phyloP scores from a whole-genome alignment of 2,888 invertebrate genomes.

The Drosophila pegasa region DNA sequence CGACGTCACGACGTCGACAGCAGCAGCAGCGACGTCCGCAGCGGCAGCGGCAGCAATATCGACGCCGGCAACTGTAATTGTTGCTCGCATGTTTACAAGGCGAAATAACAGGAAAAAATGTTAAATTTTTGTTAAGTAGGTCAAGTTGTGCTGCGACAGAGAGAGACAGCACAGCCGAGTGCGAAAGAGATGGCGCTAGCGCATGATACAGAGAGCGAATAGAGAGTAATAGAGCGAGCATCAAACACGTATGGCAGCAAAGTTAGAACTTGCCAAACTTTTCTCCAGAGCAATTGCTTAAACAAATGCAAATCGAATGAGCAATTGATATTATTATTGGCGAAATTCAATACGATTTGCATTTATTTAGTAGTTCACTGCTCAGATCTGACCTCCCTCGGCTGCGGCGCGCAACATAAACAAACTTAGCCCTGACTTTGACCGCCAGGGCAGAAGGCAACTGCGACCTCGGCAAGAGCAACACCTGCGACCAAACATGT shows the following conservation, averaged over 20 bases:
- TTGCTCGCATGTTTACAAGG: constrained; percentile 77
- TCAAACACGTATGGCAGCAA: constrained; percentile 60
- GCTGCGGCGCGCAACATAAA: constrained; percentile 51
- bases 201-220: constrained; percentile 19
- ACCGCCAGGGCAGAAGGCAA: constrained; percentile 63
- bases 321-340: neutral
- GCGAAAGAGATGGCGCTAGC: constrained; percentile 25
- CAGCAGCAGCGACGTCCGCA: constrained; percentile 23
- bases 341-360: neutral
- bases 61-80: constrained; percentile 79
- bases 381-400: neutral
- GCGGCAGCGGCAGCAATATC: constrained; percentile 39
- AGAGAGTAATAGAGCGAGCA: constrained; percentile 43
- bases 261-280: constrained; percentile 41
- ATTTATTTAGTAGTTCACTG: no score
- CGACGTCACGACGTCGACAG: constrained; percentile 37
- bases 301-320: neutral
- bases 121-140: constrained; percentile 82
- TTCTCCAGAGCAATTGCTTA: neutral
- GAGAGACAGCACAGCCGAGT: constrained; percentile 13
- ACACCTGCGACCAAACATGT: constrained; percentile 65
- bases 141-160: constrained; percentile 80
- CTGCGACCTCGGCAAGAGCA: constrained; percentile 59
- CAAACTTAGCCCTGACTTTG: constrained; percentile 83
- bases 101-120: constrained; percentile 84